Base-by-base conservation (phyloP, 2,113 vertebrate genomes). In the Sialia sialis region DNA sequence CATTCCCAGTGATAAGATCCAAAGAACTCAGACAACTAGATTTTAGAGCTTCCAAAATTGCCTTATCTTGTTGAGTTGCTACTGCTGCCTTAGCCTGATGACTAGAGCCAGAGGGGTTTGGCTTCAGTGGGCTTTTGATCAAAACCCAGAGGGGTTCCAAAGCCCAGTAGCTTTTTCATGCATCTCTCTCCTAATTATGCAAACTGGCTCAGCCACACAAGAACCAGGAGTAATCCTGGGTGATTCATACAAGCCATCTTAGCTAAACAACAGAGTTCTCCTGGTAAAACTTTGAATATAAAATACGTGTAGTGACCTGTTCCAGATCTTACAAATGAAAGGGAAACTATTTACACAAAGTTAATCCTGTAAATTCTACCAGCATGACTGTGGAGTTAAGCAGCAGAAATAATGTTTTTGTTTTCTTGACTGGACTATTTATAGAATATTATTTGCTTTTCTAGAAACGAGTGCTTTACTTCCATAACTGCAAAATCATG, bases 251-350 rank as follows among this genome's bases (percentile, higher is more conserved):
- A 4, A 90, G 67, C 51, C 90, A 63, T 59, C 30, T 70, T 22
- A 90, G 64, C 90, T 84, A 86, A 90, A 79, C 68, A 89, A 59
- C 76, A 84, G 36, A 68, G 39, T 30, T 92, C 68, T 90, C 52
- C 72, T 74, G 68, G 60, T 91, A 90, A 64, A 96, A 87, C 9
- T 44, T 21, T 32, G 79, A 64, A 44, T 56, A 77, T 59, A 83
- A 95, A 95, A 86, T 75, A 86, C 90, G 1, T 93, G 92, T 63
- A 75, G 79, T 78, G 75, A 86, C 93, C 90, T 95, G 93, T 77
- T 90, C 64, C 79, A 95, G 60, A 80, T 88, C 51, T 82, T 41
- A 74, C 64, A 93, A 94, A 63, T 67, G 68, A 92, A 93, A 94
- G 38, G 95, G 72, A 84, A 95, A 74, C 82, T 83, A 89, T 90